These are phyloP conservation scores for Phaetusa simplex DNA, from an alignment of 2,113 vertebrate genomes.

Conservation along the genomic window DNA sequence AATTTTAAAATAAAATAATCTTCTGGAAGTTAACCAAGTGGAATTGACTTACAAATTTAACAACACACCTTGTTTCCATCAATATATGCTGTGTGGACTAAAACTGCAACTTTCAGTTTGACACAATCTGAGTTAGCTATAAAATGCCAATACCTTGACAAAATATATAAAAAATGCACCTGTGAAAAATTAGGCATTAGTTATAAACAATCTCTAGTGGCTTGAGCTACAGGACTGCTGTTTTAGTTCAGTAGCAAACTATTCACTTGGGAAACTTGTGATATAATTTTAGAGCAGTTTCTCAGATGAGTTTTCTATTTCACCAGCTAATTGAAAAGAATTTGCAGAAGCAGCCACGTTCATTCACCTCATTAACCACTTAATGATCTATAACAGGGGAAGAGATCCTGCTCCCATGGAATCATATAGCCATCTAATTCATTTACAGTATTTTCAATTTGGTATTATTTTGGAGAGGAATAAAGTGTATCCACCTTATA, in stretches of 20 bases:
- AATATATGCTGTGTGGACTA: background rate
- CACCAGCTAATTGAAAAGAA: slow-evolving; percentile 18
- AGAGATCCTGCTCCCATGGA: background rate
- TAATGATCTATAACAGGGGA: background rate
- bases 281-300: slow-evolving; percentile 5
- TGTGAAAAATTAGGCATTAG: slow-evolving; percentile 3
- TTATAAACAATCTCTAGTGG: background rate
- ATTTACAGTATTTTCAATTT: background rate
- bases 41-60: slow-evolving; percentile 46
- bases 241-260: background rate
- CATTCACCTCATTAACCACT: background rate
- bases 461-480: background rate
- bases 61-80: background rate
- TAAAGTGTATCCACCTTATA: background rate
- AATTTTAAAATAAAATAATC: slow-evolving; percentile 50
- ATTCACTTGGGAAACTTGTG: background rate
- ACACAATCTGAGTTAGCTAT: slow-evolving; percentile 9
- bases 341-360: background rate
- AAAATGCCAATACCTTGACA: slow-evolving; percentile 44
- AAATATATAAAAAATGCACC: background rate
- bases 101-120: slow-evolving; percentile 36
- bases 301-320: slow-evolving; percentile 22
- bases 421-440: background rate
- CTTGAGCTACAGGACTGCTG: background rate
- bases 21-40: background rate